phyloP scores from a whole-genome alignment of 2,797 vertebrate species.

The Zenarchopterus dispar region DNA sequence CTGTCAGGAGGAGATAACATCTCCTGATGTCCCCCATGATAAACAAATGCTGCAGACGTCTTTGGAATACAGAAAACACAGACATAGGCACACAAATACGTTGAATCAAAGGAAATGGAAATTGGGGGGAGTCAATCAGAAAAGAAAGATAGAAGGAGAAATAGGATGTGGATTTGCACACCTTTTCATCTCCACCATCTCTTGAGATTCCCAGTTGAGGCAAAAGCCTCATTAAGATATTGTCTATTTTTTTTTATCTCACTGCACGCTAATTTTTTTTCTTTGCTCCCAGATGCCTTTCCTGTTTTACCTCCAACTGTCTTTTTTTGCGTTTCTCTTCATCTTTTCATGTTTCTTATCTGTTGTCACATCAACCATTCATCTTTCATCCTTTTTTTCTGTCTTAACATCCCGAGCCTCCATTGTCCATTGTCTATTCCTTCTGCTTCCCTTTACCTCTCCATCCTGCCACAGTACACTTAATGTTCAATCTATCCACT shows the following conservation, averaged over 20 bases:
- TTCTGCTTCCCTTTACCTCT: slow-evolving; percentile 9
- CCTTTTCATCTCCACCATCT: slow-evolving; percentile 47
- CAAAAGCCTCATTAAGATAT: slow-evolving; percentile 5
- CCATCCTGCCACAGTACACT: slow-evolving; percentile 14
- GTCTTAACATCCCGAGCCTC: background rate
- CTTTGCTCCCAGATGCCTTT: background rate
- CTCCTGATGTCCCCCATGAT: slow-evolving; percentile 44
- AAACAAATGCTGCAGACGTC: slow-evolving; percentile 50
- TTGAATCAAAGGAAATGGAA: slow-evolving; percentile 51
- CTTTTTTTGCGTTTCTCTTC: no score
- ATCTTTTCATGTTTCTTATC: no score
- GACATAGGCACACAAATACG: slow-evolving; percentile 16
- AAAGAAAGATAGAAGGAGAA: slow-evolving; percentile 9
- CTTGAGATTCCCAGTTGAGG: slow-evolving; percentile 12
- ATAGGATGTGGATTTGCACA: slow-evolving; percentile 36
- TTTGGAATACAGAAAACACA: slow-evolving; percentile 10
- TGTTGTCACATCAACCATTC: no score
- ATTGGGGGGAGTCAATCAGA: slow-evolving; percentile 22
- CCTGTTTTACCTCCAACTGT: background rate
- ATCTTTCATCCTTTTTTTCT: no score
- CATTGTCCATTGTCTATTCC: background rate
- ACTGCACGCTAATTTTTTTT: background rate
- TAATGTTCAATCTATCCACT: slow-evolving; percentile 2
- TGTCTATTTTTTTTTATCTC: slow-evolving; percentile 16
- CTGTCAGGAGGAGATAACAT: slow-evolving; percentile 56